Evolutionary conservation across 2,888 invertebrate genomes (phyloP), one percentile per base, ranked within the genome.

Genomic region (Tetropium fuscum): DNA sequence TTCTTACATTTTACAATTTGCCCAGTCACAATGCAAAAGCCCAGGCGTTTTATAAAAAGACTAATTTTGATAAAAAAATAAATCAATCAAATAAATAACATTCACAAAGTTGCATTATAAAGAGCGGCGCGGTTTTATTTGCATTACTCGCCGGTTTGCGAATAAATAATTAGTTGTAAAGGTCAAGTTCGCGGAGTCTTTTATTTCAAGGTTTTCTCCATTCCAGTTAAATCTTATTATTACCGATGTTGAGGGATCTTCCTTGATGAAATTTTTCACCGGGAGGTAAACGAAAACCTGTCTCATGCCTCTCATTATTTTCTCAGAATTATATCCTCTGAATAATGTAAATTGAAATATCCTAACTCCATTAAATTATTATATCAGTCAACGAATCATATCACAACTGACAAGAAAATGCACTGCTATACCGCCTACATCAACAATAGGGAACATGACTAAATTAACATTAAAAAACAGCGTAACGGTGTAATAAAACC

Each of bases 101-200:
- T 18, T 15, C 32, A 45, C 10, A 8, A 16, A 45, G 27, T 15
- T 48, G 48, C 48, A 34, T 34, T 48, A 20, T 13, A 48, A 48
- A 48, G 34, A 48, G 20, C 48, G 19, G 13, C 48, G 11, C 34
- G 48, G 19, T 48, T 22, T 16, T 10, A 41, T 16, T 25, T 25
- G 13, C n/a, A 48, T 19, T 18, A 45, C 30, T 30, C 30, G 45
- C 30, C 15, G 45, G 30, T 20, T 32, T 34, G 32, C 34, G 34
- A 48, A 48, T 48, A 48, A 48, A 34, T 48, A 40, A 40, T 40
- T 40, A 48, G 34, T 48, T 32, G 48, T 32, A 48, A 48, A 48
- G 48, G 48, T 48, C 48, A 48, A 48, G 48, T 34, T 48, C 32
- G 48, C 8, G 11, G 20, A 11, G 48, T 36, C 19, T 48, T 48